Evolutionary conservation across 2,113 vertebrate genomes (phyloP).

Genomic region (Phyllostomus hastatus): DNA sequence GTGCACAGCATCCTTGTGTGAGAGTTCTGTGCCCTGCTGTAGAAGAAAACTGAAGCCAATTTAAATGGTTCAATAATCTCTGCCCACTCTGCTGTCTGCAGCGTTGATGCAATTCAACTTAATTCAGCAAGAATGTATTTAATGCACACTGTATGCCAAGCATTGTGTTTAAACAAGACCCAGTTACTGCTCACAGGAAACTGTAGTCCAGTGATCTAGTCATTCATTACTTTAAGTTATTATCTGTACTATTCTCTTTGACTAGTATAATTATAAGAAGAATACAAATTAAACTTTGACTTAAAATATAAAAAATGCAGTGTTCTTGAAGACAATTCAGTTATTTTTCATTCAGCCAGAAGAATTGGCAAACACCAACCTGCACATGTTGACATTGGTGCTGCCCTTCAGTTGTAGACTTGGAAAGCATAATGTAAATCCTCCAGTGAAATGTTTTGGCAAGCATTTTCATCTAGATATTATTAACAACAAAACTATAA

Average conservation of each 20-base stretch:
- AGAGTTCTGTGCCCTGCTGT: neutral
- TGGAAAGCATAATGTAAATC: constrained; percentile 24
- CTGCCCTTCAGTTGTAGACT: constrained; percentile 15
- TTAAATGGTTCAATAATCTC: neutral
- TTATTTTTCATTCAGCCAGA: constrained; percentile 28
- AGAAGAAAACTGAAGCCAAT: neutral
- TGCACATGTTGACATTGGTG: neutral
- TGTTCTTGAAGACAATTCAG: constrained; percentile 5
- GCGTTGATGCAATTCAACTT: neutral
- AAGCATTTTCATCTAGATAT: constrained; percentile 45
- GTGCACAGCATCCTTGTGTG: neutral
- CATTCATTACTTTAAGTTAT: neutral
- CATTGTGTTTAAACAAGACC: neutral
- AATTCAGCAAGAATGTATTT: constrained; percentile 12
- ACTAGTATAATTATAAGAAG: neutral
- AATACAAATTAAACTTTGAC: constrained; percentile 13
- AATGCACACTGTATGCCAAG: neutral
- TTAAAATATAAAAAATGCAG: constrained; percentile 2
- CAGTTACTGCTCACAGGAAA: neutral
- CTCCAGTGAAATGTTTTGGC: constrained; percentile 38
- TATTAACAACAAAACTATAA: constrained; percentile 51
- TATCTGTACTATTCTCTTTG: neutral
- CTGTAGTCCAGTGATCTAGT: neutral
- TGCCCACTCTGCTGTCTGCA: neutral
- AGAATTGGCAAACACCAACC: neutral